Base-by-base conservation (phyloP, 2,113 vertebrate species). In the Numida meleagris region DNA sequence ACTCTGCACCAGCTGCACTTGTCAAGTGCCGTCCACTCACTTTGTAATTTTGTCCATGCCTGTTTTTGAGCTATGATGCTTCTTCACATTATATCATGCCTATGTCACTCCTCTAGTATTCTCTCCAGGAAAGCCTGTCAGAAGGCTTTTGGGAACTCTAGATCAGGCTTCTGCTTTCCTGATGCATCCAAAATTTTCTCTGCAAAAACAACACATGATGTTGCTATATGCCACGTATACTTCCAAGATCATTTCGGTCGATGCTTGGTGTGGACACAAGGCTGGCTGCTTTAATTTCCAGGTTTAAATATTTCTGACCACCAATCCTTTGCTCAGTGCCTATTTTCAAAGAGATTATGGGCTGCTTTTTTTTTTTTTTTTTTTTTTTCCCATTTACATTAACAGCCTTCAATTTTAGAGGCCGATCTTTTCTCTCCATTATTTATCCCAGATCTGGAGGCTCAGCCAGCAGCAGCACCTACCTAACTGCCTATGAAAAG, bases 381-480 rank as follows among this genome's bases (percentile, higher is more conserved):
- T 57, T 31, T 27, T 38, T 6, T 38, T 17, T 6, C 10, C 24
- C 36, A 31, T 77, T 93, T 78, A 77, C 78, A 74, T 59, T 57
- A 82, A 63, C 31, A 81, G 36, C 21, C 38, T 83, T 62, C 19
- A 33, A 10, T 46, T 67, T 75, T 29, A 43, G 58, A 87, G n/a
- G 17, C 10, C 55, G 46, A n/a, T 70, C 6, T 16, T 63, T 25
- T 40, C 23, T 33, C 59, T 75, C 38, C 38, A 7, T 72, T 92
- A 81, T 66, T 86, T 70, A 51, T 79, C 74, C 38, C 53, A 84
- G 74, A 91, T 40, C 74, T 61, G 58, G 62, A 84, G 43, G 74
- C 25, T 92, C 70, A 94, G 87, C 53, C 57, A 79, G 74, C 65
- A 89, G 34, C 80, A 71, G 59, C 80, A 87, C 70, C 66, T 92